Conservation (phyloP, 2,888 invertebrate genomes). For the Zonitis immaculata region DNA sequence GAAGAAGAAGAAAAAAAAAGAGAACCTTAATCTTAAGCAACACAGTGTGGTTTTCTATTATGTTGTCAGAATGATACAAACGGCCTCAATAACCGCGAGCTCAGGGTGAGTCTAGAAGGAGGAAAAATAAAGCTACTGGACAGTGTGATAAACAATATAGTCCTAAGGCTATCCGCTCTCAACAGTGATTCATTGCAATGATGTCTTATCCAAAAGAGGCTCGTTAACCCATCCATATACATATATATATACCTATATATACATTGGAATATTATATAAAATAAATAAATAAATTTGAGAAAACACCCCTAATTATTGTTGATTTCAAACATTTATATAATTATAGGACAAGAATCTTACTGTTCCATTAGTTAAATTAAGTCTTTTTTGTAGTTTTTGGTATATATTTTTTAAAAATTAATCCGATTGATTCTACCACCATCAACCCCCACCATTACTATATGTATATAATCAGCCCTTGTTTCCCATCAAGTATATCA, state of each 20-base stretch:
- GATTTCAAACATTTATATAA: too few species aligned
- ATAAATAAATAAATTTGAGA: too few species aligned
- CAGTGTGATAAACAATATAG: constrained; percentile 46
- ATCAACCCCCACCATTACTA: neutral
- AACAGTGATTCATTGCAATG: constrained; percentile 34
- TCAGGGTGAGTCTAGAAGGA: constrained; percentile 35
- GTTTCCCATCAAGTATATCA: neutral
- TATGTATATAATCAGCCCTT: neutral
- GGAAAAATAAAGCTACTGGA: constrained; percentile 35
- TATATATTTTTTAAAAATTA: too few species aligned
- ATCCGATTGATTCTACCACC: too few species aligned
- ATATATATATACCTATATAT: too few species aligned
- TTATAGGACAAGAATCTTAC: too few species aligned
- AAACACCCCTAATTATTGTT: too few species aligned
- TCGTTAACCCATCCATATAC: constrained; percentile 23
- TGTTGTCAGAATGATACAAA: constrained; percentile 50
- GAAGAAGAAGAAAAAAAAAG: constrained; percentile 26
- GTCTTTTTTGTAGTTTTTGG: too few species aligned
- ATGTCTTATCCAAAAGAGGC: constrained; percentile 14
- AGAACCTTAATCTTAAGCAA: constrained; percentile 39
- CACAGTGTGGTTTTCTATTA: constrained; percentile 48
- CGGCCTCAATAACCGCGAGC: constrained; percentile 47
- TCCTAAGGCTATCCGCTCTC: constrained; percentile 32
- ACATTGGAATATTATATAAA: too few species aligned
- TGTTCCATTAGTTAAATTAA: too few species aligned